Percentiles rank a stretch among this genome's conserved stretches.
These are phyloP conservation scores for Platysteira castanea DNA, from an alignment of 2,113 vertebrate genomes.

Conservation along the genomic window DNA sequence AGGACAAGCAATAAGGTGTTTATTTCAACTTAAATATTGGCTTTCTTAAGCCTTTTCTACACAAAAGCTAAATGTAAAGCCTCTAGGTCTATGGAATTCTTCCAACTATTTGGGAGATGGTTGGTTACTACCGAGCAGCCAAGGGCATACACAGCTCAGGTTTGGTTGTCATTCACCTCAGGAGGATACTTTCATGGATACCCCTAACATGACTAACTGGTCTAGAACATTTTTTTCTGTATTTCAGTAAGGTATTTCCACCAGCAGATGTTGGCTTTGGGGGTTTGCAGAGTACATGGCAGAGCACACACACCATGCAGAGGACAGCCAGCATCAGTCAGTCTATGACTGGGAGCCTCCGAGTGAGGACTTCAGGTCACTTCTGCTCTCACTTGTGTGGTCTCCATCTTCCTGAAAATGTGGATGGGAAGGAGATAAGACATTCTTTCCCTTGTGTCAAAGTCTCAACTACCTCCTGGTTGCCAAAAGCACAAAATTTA, in stretches of 20 bases:
- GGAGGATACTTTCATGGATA: neutral
- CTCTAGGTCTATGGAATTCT: neutral
- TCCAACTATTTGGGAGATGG: neutral
- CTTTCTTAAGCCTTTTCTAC: neutral
- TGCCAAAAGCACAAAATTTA: conserved; percentile 58
- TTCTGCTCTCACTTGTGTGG: neutral
- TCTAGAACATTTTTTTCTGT: neutral
- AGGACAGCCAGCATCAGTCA: neutral
- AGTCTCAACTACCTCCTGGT: conserved; percentile 42
- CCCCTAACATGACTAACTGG: neutral
- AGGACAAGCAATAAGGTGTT: neutral
- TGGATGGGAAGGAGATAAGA: neutral
- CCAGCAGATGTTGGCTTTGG: neutral
- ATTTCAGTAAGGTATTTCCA: neutral
- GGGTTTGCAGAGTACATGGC: neutral
- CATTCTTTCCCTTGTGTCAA: conserved; percentile 35
- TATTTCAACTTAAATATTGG: neutral
- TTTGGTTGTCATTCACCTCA: neutral
- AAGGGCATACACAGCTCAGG: neutral
- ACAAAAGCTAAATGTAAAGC: neutral
- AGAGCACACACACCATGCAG: neutral
- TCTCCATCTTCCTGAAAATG: neutral
- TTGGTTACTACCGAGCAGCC: neutral
- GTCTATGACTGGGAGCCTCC: neutral
- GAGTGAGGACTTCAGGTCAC: neutral